Percentiles rank a stretch among this genome's conserved stretches.
Conservation (phyloP, 2,113 vertebrate species). For the Crypturellus undulatus region DNA sequence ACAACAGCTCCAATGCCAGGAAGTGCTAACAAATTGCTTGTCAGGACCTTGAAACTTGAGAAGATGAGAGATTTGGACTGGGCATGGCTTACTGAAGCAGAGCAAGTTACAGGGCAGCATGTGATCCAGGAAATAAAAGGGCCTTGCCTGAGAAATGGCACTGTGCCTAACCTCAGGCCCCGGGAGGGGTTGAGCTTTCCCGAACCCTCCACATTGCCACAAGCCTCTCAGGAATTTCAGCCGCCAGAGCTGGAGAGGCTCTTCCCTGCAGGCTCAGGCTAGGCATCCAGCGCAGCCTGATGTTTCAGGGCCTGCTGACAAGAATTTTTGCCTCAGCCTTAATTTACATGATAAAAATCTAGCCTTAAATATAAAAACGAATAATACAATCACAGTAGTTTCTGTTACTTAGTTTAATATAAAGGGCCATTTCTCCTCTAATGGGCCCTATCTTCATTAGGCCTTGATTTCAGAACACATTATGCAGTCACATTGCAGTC, state of each 20-base stretch:
- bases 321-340: not conserved
- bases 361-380: not conserved
- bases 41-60: not conserved
- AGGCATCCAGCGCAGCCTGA: not conserved
- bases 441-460: not conserved
- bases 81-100: not conserved
- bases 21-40: not conserved
- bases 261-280: not conserved
- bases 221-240: not conserved
- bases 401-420: not conserved
- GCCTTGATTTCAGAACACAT: not conserved
- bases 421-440: not conserved
- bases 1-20: not conserved
- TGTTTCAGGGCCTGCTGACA: not conserved
- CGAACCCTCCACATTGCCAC: not conserved
- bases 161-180: not conserved
- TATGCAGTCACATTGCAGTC: not conserved
- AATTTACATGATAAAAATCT: not conserved
- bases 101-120: not conserved
- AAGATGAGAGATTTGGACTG: not conserved
- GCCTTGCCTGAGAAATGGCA: not conserved
- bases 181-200: not conserved
- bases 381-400: not conserved
- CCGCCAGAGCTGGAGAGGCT: not conserved
- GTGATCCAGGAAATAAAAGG: not conserved